A percentile compares a stretch with the other conserved stretches of the same genome.
phyloP scores from a whole-genome alignment of 2,113 vertebrate genomes.

The Bostrychus sinensis region DNA sequence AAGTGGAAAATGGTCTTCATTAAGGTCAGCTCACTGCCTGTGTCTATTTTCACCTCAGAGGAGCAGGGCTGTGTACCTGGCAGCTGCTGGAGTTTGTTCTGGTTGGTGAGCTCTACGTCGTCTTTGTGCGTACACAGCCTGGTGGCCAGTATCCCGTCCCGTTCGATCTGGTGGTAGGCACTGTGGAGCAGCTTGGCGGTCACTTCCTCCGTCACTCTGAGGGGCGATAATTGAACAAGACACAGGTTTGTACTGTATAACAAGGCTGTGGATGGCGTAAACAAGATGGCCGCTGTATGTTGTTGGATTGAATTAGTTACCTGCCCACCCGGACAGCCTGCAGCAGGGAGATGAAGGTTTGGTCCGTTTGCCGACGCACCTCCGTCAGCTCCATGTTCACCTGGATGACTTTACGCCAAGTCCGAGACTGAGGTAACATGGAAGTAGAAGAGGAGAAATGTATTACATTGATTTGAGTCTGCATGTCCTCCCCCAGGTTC shows the following conservation, averaged over 20 bases:
- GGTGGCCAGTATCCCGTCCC: constrained; percentile 92
- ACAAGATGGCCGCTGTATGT: not conserved
- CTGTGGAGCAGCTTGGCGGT: constrained; percentile 83
- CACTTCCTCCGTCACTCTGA: constrained; percentile 91
- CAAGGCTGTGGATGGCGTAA: not conserved
- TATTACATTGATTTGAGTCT: no score
- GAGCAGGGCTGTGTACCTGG: constrained; percentile 77
- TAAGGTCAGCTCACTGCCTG: not conserved
- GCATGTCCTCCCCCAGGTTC: no score
- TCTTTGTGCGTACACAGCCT: constrained; percentile 96
- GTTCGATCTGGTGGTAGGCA: constrained; percentile 83
- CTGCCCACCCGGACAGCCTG: constrained; percentile 91
- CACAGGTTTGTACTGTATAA: not conserved
- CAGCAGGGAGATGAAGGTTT: constrained; percentile 89
- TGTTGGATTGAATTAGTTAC: constrained; percentile 59
- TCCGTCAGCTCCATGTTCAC: constrained; percentile 92
- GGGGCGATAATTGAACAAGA: constrained; percentile 1
- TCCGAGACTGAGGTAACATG: constrained; percentile 82
- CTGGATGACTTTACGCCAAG: constrained; percentile 91
- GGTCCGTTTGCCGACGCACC: constrained; percentile 90
- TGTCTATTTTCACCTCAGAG: not conserved
- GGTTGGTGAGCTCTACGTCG: constrained; percentile 92
- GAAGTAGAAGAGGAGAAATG: not conserved
- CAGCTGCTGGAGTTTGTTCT: constrained; percentile 84
- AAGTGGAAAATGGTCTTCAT: not conserved